Percentiles rank a stretch among this genome's conserved stretches.
Evolutionary conservation across 2,888 invertebrate species (phyloP).

Genomic region (Stramonita haemastoma): DNA sequence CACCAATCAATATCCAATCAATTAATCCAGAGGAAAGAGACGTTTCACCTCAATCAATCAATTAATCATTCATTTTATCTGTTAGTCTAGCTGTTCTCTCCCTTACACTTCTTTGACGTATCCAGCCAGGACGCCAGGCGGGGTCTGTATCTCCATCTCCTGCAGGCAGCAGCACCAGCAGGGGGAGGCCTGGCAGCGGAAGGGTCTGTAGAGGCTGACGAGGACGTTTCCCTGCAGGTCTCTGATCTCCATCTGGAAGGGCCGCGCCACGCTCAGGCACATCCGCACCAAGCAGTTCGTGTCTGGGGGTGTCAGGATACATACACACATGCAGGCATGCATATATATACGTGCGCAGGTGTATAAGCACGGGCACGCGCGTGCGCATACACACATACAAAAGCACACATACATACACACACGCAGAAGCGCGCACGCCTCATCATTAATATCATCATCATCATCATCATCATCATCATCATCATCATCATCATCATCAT

Average conservation of each 20-base stretch:
- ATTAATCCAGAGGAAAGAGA: too few relatives aligned
- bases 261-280: slow-evolving; percentile 88
- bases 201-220: slow-evolving; percentile 88
- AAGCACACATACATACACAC: neutral
- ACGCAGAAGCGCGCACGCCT: neutral
- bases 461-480: neutral
- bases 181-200: slow-evolving; percentile 86
- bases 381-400: neutral
- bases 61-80: too few relatives aligned
- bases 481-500: neutral
- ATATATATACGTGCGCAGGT: too few relatives aligned
- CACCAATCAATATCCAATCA: too few relatives aligned
- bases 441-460: neutral
- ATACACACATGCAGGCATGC: neutral
- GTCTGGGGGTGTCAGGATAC: slow-evolving; percentile 78
- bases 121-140: slow-evolving; percentile 66
- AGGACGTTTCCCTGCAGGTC: slow-evolving; percentile 87
- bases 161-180: slow-evolving; percentile 72
- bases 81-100: too few relatives aligned
- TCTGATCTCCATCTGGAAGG: slow-evolving; percentile 91
- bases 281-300: slow-evolving; percentile 90
- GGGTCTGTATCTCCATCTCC: slow-evolving; percentile 72
- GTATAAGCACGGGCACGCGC: neutral
- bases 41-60: too few relatives aligned
- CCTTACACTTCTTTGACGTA: slow-evolving; percentile 67